Evolutionary conservation across 2,888 invertebrate genomes (phyloP).

Genomic region (Drosophila putrida): DNA sequence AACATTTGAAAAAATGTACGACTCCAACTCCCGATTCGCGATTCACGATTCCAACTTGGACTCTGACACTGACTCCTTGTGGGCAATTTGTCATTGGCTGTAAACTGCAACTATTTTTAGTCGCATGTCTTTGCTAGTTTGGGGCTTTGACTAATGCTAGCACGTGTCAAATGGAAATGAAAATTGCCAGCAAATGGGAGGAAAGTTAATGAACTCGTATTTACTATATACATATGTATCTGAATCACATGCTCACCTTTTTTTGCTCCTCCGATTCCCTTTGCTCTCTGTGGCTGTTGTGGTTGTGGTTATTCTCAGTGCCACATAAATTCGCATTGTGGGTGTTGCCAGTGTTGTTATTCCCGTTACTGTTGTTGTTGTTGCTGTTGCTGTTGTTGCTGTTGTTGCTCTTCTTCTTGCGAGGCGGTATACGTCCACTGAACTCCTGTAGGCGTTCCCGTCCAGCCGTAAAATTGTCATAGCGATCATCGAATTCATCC

Average conservation of each 20-base stretch:
- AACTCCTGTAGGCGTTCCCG: constrained; percentile 85
- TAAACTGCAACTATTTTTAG: constrained; percentile 55
- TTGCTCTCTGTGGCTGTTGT: constrained; percentile 27
- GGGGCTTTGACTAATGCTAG: constrained; percentile 67
- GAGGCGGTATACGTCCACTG: constrained; percentile 85
- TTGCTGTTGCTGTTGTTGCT: constrained; percentile 10
- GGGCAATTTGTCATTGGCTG: constrained; percentile 73
- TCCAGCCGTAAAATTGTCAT: constrained; percentile 84
- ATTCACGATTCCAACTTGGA: constrained; percentile 2
- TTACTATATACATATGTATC: constrained; percentile 5
- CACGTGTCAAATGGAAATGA: constrained; percentile 52
- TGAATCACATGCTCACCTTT: constrained; percentile 53
- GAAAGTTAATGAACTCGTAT: constrained; percentile 67
- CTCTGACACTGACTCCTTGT: constrained; percentile 21
- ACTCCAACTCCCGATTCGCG: constrained; percentile 2
- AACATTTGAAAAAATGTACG: constrained; percentile 47
- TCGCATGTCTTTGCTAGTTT: constrained; percentile 53
- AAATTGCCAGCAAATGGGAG: constrained; percentile 31
- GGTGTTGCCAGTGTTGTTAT: constrained; percentile 18
- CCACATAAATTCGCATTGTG: constrained; percentile 9
- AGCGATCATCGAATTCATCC: constrained; percentile 85
- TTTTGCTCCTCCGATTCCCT: constrained; percentile 32
- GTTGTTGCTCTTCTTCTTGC: constrained; percentile 84
- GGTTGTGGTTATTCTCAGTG: constrained; percentile 12
- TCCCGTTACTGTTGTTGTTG: constrained; percentile 13